These are phyloP conservation scores for Phataginus tetradactyla DNA, from an alignment of 2,797 vertebrate species.

Conservation along the genomic window DNA sequence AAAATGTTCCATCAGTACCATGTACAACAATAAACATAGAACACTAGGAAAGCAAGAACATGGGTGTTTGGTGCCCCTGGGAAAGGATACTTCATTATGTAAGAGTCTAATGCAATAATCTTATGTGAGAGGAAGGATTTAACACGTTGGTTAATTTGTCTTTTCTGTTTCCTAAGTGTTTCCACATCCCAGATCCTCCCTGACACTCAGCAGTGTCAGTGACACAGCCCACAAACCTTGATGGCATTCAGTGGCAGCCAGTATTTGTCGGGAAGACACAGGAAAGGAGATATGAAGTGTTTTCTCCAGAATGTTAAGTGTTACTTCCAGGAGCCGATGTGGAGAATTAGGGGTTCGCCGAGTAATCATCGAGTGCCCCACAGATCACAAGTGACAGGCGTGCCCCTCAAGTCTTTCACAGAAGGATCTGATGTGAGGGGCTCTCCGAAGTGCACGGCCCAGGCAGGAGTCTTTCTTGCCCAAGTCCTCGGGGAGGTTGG, in stretches of 20 bases:
- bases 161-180: not conserved
- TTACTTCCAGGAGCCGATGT: not conserved
- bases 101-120: not conserved
- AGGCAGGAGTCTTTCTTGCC: not conserved
- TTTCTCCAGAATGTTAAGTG: not conserved
- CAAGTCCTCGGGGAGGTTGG: not conserved
- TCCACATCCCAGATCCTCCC: not conserved
- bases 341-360: not conserved
- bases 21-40: not conserved
- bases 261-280: not conserved
- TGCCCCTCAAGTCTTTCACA: rapidly evolving
- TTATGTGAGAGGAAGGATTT: not conserved
- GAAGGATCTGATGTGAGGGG: not conserved
- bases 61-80: not conserved
- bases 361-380: not conserved
- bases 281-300: not conserved
- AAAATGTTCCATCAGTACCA: not conserved
- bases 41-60: not conserved
- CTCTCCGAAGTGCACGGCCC: not conserved
- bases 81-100: not conserved
- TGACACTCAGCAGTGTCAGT: not conserved
- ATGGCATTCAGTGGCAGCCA: not conserved
- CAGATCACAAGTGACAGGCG: not conserved
- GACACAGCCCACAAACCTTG: not conserved
- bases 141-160: not conserved